These are phyloP conservation scores for Apocheima hispidaria DNA, from an alignment of 2,888 invertebrate genomes.

Conservation along the genomic window DNA sequence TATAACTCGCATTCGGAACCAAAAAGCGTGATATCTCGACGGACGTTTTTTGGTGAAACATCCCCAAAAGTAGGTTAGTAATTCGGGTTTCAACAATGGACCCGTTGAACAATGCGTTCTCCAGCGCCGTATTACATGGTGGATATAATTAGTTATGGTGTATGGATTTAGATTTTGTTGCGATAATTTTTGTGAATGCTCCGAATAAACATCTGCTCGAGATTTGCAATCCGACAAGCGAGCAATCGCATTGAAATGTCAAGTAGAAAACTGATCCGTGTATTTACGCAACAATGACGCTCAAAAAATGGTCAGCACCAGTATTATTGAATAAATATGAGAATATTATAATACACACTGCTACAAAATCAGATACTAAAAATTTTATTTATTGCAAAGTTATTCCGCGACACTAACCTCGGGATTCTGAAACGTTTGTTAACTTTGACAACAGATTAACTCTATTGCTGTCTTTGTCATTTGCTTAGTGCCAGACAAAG, in stretches of 20 bases:
- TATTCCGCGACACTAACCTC: conserved; percentile 5
- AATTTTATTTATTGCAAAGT: background rate
- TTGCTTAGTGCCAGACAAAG: no score
- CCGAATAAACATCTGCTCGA: conserved; percentile 81
- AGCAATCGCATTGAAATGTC: conserved; percentile 78
- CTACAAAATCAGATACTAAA: background rate
- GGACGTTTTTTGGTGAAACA: conserved; percentile 72
- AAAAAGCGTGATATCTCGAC: conserved; percentile 80
- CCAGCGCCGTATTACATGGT: conserved; percentile 79
- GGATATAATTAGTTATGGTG: conserved; percentile 86
- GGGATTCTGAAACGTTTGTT: background rate
- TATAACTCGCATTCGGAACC: conserved; percentile 78
- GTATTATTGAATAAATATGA: conserved; percentile 32
- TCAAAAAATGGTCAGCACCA: conserved; percentile 77
- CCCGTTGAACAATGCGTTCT: conserved; percentile 69
- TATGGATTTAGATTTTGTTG: conserved; percentile 85
- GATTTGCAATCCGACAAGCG: conserved; percentile 77
- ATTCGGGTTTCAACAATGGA: conserved; percentile 76
- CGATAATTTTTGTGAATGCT: conserved; percentile 82
- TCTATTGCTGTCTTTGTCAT: no score
- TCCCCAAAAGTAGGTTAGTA: conserved; percentile 85
- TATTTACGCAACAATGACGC: conserved; percentile 63
- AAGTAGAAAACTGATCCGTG: conserved; percentile 80
- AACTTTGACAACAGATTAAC: no score
- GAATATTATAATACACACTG: conserved; percentile 17